Base-by-base conservation (phyloP, 1,140 invertebrate species). In the Drosophila lini region DNA sequence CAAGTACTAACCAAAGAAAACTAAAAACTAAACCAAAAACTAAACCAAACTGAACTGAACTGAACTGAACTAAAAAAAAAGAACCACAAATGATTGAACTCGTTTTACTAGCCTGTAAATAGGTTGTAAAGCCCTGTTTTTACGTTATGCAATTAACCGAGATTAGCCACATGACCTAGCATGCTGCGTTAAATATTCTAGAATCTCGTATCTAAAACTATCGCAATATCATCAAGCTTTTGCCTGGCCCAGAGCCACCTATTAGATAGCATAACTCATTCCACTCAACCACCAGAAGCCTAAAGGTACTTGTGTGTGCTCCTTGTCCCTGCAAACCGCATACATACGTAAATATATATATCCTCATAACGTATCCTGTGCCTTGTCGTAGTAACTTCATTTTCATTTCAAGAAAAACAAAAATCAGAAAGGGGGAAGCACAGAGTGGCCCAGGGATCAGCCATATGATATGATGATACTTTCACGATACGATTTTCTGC, bases 81-180 rank as follows among this genome's bases (percentile, higher is more conserved):
- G 15, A 74, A 73, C 63, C 40, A 69, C 52, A 68, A 85, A 80
- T 90, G 84, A 89, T 89, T 89, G 74, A 91, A 91, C 91, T 91
- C 91, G 91, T 91, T 91, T 91, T 91, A 91, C 91, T 91, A 91
- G 91, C 91, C 91, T 91, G 91, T 91, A 91, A 91, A 76, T 91
- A 91, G 91, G 91, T 91, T 91, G 91, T 91, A 91, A 91, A 91
- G 91, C 91, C 91, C 88, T 91, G 91, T 91, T 91, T 91, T 89
- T 90, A 90, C 84, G 85, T 90, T 86, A 80, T 75, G 70, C 78
- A 70, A 80, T 78, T 76, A 86, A 64, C 77, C 60, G 78, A 84
- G 82, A 89, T 64, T 80, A 78, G 81, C 73, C 64, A 83, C 62
- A 80, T 62, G 45, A 88, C 68, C 81, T 89, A 89, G 84, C 84